Evolutionary conservation across 2,797 vertebrate genomes (phyloP).

Genomic region (Morelia viridis): DNA sequence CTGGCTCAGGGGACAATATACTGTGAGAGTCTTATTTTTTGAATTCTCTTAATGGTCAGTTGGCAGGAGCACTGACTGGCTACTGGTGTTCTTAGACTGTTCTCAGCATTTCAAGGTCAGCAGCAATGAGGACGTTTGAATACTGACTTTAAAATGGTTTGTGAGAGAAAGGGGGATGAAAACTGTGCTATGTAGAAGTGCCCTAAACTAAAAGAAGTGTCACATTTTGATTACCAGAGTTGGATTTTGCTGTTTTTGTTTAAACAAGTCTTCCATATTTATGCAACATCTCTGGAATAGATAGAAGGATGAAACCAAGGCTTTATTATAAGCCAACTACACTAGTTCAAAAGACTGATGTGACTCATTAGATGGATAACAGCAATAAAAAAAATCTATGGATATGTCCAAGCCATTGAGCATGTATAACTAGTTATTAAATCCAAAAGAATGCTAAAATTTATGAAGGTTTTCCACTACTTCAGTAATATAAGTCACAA

Average conservation of each 20-base stretch:
- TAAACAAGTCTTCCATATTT: background rate
- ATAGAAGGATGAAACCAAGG: background rate
- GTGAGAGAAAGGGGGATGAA: background rate
- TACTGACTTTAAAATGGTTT: background rate
- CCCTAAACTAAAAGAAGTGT: background rate
- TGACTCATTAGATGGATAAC: background rate
- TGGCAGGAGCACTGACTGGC: background rate
- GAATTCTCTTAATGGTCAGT: background rate
- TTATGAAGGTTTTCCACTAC: background rate
- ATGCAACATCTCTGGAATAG: background rate
- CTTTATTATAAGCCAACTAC: background rate
- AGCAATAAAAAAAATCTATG: background rate
- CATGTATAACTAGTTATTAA: accelerated
- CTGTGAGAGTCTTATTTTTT: background rate
- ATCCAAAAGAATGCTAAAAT: background rate
- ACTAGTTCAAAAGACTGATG: background rate
- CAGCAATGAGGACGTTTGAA: background rate
- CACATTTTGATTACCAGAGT: background rate
- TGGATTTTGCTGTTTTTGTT: background rate
- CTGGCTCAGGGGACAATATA: background rate
- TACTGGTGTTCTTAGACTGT: background rate
- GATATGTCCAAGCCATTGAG: background rate
- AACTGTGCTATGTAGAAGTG: background rate
- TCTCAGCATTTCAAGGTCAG: background rate
- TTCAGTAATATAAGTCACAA: background rate